These are phyloP conservation scores for Uromys caudimaculatus DNA, from an alignment of 2,797 vertebrate species.

Conservation along the genomic window DNA sequence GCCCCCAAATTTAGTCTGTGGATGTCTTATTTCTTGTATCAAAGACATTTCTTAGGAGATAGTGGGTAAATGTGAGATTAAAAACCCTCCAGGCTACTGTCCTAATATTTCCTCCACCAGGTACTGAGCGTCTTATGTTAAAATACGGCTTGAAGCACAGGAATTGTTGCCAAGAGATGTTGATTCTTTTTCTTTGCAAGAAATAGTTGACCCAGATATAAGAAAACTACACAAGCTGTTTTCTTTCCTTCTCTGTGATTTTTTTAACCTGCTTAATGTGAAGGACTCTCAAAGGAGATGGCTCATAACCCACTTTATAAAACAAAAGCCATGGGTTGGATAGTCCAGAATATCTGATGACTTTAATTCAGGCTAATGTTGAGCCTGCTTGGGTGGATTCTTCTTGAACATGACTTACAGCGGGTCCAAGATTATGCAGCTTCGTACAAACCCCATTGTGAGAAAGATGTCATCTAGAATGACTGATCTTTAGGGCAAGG, in stretches of 20 bases:
- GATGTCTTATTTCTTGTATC: not conserved
- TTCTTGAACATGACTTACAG: not conserved
- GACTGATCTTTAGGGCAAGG: not conserved
- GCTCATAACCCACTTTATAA: constrained; percentile 12
- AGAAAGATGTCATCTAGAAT: not conserved
- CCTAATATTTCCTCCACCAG: not conserved
- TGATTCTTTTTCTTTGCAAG: constrained; percentile 62
- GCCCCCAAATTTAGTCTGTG: not conserved
- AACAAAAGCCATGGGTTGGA: not conserved
- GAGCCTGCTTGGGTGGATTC: not conserved
- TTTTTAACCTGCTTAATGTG: constrained; percentile 30
- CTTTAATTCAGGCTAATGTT: not conserved
- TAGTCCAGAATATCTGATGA: not conserved
- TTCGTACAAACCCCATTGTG: not conserved
- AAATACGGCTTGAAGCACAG: constrained; percentile 60
- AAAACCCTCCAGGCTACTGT: too few relatives aligned
- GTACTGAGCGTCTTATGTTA: constrained; percentile 46
- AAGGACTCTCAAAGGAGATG: not conserved
- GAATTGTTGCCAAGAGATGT: constrained; percentile 62
- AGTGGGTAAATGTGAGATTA: not conserved
- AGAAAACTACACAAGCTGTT: constrained; percentile 7
- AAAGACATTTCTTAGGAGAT: not conserved
- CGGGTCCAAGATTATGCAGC: not conserved
- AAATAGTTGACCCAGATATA: constrained; percentile 44
- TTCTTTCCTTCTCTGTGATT: not conserved